Evolutionary conservation across 2,797 vertebrate species (phyloP), one percentile per base, ranked within the genome.

Genomic region (Hydrophis major): DNA sequence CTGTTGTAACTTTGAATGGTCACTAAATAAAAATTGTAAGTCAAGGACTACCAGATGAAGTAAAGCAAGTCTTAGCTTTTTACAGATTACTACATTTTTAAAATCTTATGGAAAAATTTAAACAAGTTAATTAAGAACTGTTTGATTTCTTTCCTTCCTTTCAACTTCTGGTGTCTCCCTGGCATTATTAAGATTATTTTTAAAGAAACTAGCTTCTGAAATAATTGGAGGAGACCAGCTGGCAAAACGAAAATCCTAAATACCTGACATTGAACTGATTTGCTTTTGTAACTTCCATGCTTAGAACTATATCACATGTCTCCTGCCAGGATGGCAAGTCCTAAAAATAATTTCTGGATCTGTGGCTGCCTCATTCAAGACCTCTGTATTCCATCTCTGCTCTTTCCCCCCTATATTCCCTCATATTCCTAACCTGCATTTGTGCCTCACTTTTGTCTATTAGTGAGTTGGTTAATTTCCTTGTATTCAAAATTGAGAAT

Each of bases 301-400:
- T 91, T 92, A 86, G n/a, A 89, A 53, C 22, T 61, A 89, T 89
- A 89, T 60, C 57, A 25, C 57, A 63, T 86, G 74, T 5, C 88
- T 92, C 37, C 50, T 89, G 90, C 66, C 66, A 56, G 87, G n/a
- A 59, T 28, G 78, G 57, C 50, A 28, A 87, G 61, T 60, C 87
- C 90, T 89, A 93, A 93, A 93, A 91, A 91, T 93, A 93, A 91
- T 56, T 88, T 91, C 53, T 86, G 18, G 83, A 86, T 88, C 16
- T 66, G 78, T 87, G 11, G 7, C 88, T 89, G 61, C 89, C 83
- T 90, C 22, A 57, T 56, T 93, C 2, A 47, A 91, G 63, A 63
- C n/a, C 56, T 78, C 57, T 87, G 28, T 69, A 14, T 87, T 37
- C 6, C 13, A 22, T 50, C 7, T 10, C 10, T 14, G 7, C 55